These are phyloP conservation scores for Aphidius colemani DNA, from an alignment of 2,888 invertebrate species.

Conservation along the genomic window DNA sequence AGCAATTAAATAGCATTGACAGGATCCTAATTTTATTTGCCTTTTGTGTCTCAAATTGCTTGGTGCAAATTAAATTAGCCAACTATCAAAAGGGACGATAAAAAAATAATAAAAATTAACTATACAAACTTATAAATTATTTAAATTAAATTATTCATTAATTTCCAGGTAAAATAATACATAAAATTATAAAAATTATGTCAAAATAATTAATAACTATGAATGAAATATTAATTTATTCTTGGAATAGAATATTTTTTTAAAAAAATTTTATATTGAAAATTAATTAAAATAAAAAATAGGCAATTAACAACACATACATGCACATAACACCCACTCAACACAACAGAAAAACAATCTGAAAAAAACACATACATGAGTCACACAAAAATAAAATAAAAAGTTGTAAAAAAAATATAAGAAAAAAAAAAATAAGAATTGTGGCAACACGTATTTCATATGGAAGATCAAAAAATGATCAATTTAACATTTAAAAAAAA, in stretches of 20 bases:
- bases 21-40: constrained; percentile 4
- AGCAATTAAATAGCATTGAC: too few species aligned
- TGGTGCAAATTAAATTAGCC: constrained; percentile 3
- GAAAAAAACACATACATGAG: constrained; percentile 36
- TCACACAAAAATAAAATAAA: constrained; percentile 30
- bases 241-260: constrained; percentile 18
- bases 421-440: constrained; percentile 20
- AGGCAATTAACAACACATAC: constrained; percentile 23
- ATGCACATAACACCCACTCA: constrained; percentile 30
- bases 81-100: not conserved
- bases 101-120: not conserved
- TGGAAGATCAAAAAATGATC: not conserved
- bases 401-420: constrained; percentile 32
- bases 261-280: constrained; percentile 20
- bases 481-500: constrained; percentile 2
- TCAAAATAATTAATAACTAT: constrained; percentile 16
- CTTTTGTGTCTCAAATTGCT: not conserved
- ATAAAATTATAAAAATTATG: not conserved
- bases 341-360: constrained; percentile 23
- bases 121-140: not conserved
- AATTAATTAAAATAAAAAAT: constrained; percentile 14
- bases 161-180: too few species aligned
- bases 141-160: too few species aligned
- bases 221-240: constrained; percentile 18
- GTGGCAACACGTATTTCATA: constrained; percentile 2